Percentiles rank a stretch among this genome's conserved stretches.
These are phyloP conservation scores for Mycteria americana DNA, from an alignment of 2,797 vertebrate genomes.

Conservation along the genomic window DNA sequence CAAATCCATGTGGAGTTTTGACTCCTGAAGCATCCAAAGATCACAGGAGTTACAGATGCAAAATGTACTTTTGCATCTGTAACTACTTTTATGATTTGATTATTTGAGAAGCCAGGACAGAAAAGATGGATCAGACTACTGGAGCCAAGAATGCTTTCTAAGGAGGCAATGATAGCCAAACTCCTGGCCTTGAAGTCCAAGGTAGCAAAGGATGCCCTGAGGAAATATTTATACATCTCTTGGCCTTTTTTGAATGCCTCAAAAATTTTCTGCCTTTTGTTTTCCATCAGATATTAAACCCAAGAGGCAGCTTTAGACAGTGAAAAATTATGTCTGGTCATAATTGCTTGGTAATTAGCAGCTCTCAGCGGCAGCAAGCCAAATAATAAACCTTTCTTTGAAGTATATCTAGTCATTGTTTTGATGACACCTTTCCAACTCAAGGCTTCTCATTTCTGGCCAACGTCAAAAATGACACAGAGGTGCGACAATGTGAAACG, in stretches of 20 bases:
- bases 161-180: conserved; percentile 24
- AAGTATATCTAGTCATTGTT: conserved; percentile 42
- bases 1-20: conserved; percentile 45
- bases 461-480: neutral
- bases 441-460: neutral
- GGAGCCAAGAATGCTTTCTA: conserved; percentile 60
- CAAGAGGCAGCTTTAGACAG: neutral
- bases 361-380: neutral
- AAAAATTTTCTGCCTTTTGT: neutral
- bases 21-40: conserved; percentile 44
- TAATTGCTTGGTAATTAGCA: conserved; percentile 49
- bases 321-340: conserved; percentile 14
- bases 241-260: neutral
- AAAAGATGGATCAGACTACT: conserved; percentile 6
- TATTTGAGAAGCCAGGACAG: conserved; percentile 34
- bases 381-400: conserved; percentile 44
- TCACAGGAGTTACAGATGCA: conserved; percentile 33
- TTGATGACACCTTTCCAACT: conserved; percentile 50
- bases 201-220: conserved; percentile 15
- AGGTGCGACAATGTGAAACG: neutral
- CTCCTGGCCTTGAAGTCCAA: neutral
- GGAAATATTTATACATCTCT: conserved; percentile 9
- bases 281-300: conserved; percentile 31
- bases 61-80: neutral
- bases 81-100: conserved; percentile 22